Evolutionary conservation across 2,113 vertebrate species (phyloP).

Genomic region (Crotalus viridis): DNA sequence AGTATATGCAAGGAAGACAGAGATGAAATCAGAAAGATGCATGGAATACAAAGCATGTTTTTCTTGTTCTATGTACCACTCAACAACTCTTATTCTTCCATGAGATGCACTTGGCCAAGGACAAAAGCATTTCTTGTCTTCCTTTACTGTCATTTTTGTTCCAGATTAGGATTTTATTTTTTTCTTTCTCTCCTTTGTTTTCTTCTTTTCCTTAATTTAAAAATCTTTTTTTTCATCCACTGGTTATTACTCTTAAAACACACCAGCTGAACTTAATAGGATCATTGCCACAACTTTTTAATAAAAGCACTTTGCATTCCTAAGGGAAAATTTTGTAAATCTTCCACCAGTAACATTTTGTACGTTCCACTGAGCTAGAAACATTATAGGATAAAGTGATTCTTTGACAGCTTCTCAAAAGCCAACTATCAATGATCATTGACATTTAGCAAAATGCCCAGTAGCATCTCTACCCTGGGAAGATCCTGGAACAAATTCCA

Average conservation of each 20-base stretch:
- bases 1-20: not conserved
- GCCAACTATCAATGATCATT: conserved; percentile 50
- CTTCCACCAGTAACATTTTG: conserved; percentile 25
- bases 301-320: conserved; percentile 36
- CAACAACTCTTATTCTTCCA: not conserved
- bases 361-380: conserved; percentile 14
- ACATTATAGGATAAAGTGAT: conserved; percentile 13
- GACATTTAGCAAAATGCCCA: conserved; percentile 63
- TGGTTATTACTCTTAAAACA: conserved; percentile 48
- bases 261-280: conserved; percentile 50
- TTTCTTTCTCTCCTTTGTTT: not conserved
- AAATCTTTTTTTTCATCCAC: not conserved
- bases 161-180: not conserved
- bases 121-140: not conserved
- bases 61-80: not conserved
- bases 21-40: not conserved
- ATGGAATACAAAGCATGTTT: not conserved
- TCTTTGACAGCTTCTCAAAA: conserved; percentile 10
- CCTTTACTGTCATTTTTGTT: not conserved
- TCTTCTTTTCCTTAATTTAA: not conserved
- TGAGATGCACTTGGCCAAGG: not conserved
- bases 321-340: conserved; percentile 19
- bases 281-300: conserved; percentile 40
- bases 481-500: conserved; percentile 60
- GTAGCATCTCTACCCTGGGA: conserved; percentile 49